A percentile compares a stretch with the other conserved stretches of the same genome.
Conservation (phyloP, 2,113 vertebrate genomes). For the Mungos mungo region DNA sequence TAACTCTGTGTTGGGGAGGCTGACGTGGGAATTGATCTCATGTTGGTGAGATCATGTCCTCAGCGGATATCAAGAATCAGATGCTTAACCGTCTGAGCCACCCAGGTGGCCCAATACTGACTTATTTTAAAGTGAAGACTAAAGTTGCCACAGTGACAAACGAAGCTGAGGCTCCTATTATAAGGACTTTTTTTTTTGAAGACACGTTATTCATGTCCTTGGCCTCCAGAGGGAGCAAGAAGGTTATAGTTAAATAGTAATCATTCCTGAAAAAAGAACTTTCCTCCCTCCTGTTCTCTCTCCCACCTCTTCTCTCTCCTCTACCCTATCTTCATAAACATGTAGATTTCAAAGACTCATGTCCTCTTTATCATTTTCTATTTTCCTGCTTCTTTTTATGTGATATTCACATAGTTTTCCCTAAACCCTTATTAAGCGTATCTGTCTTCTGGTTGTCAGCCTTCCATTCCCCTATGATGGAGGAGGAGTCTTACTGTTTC, state of each 20-base stretch:
- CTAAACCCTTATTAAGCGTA: not conserved
- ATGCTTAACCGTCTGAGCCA: too few relatives aligned
- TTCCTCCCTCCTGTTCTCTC: not conserved
- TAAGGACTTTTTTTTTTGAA: not conserved
- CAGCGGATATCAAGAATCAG: too few relatives aligned
- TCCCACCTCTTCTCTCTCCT: not conserved
- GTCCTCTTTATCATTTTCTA: not conserved
- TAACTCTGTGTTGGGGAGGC: too few relatives aligned
- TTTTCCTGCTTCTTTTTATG: not conserved
- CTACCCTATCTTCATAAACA: not conserved
- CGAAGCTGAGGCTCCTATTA: not conserved
- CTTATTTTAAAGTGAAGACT: not conserved
- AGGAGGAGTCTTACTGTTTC: not conserved
- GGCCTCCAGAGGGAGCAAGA: constrained; percentile 71
- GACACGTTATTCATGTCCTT: not conserved
- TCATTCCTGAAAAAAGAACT: not conserved
- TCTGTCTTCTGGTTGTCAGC: not conserved
- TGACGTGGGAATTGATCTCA: too few relatives aligned
- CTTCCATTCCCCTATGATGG: not conserved
- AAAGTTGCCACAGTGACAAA: not conserved
- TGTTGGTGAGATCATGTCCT: too few relatives aligned
- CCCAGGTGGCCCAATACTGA: too few relatives aligned
- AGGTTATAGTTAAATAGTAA: constrained; percentile 27
- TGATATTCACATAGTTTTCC: not conserved
- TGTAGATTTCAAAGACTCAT: not conserved